phyloP scores from a whole-genome alignment of 2,888 invertebrate species.

The Sussaba pulchella region DNA sequence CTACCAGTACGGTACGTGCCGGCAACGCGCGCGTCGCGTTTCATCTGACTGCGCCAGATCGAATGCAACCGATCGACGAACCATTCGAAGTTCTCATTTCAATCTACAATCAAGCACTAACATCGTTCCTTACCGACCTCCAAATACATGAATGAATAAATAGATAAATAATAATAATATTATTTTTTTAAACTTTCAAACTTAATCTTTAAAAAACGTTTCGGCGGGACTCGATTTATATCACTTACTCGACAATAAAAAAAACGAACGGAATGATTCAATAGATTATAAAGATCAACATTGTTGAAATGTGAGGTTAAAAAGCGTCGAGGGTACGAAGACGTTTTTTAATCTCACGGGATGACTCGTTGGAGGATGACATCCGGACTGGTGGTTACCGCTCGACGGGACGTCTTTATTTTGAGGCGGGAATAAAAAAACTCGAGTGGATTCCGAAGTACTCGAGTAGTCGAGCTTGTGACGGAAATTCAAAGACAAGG shows the following conservation, averaged over 20 bases:
- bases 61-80: neutral
- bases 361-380: constrained; percentile 20
- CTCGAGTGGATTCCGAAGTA: constrained; percentile 35
- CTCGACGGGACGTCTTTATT: constrained; percentile 41
- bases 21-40: constrained; percentile 63
- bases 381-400: constrained; percentile 35
- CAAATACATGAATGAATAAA: too few species aligned
- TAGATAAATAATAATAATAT: too few species aligned
- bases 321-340: neutral
- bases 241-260: neutral
- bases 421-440: constrained; percentile 35
- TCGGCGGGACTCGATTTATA: too few species aligned
- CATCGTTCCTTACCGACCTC: too few species aligned
- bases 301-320: neutral
- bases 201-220: too few species aligned
- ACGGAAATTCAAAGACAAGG: constrained; percentile 18
- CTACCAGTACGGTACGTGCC: constrained; percentile 68
- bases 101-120: neutral
- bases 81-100: neutral
- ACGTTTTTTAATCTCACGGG: too few species aligned
- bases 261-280: neutral
- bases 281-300: too few species aligned
- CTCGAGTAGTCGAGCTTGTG: constrained; percentile 20
- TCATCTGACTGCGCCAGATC: constrained; percentile 39
- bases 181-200: too few species aligned